Conservation (phyloP, 2,113 vertebrate species). For the Ameiurus melas region DNA sequence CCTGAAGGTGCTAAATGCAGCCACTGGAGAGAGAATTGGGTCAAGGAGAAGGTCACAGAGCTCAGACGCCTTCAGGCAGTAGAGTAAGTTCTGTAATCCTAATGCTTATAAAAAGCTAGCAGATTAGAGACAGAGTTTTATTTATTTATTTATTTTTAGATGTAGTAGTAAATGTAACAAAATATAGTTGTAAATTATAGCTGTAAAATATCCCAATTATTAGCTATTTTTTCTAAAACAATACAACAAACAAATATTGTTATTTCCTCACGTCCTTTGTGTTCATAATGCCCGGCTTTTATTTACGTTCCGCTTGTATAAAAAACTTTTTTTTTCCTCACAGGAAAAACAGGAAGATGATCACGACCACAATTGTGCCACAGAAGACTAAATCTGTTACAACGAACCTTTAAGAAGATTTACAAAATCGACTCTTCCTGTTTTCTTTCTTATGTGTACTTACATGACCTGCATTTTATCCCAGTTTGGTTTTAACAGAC, state of each 20-base stretch:
- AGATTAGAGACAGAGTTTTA: neutral
- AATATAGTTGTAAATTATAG: too few relatives aligned
- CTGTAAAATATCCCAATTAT: too few relatives aligned
- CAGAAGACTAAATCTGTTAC: neutral
- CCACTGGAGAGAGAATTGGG: conserved; percentile 49
- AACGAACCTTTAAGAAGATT: neutral
- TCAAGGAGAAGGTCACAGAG: conserved; percentile 39
- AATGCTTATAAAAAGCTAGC: neutral
- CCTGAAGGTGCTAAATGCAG: conserved; percentile 32
- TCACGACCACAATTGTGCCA: neutral
- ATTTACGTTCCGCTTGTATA: neutral
- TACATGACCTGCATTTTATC: neutral
- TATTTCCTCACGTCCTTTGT: neutral
- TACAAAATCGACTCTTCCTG: neutral
- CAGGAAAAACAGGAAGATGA: conserved; percentile 18
- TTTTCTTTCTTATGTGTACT: neutral
- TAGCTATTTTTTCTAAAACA: neutral
- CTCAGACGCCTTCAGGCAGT: neutral
- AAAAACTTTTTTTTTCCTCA: neutral
- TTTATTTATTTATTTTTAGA: too few relatives aligned
- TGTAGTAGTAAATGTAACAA: too few relatives aligned
- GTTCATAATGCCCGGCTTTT: neutral
- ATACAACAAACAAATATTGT: neutral
- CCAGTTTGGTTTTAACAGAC: neutral
- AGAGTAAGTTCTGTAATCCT: neutral